Conservation (phyloP, 2,888 invertebrate genomes). For the Meiosimyza platycephala region DNA sequence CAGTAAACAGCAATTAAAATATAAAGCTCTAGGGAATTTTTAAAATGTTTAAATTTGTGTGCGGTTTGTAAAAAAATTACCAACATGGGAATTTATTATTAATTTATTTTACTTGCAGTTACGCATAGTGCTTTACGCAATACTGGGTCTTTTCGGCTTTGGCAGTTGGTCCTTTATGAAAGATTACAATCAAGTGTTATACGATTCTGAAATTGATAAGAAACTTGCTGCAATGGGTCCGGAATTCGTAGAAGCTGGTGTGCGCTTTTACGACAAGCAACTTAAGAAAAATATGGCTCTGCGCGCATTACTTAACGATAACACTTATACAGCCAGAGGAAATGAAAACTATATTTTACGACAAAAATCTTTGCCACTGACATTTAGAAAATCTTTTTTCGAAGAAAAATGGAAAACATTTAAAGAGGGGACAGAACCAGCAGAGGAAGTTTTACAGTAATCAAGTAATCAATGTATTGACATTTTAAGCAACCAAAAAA, state of each 20-base stretch:
- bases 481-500: too few species aligned
- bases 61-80: too few species aligned
- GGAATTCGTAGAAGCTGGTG: constrained; percentile 77
- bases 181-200: constrained; percentile 74
- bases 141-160: constrained; percentile 71
- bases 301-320: constrained; percentile 75
- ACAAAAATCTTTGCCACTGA: constrained; percentile 74
- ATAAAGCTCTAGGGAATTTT: too few species aligned
- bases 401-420: constrained; percentile 69
- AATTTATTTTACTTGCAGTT: constrained; percentile 48
- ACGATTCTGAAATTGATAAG: constrained; percentile 75
- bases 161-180: constrained; percentile 75
- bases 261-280: constrained; percentile 80
- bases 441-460: not conserved
- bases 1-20: too few species aligned
- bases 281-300: constrained; percentile 80
- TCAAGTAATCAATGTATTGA: too few species aligned
- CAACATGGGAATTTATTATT: too few species aligned
- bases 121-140: constrained; percentile 69
- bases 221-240: constrained; percentile 71
- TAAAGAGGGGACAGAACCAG: not conserved
- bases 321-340: constrained; percentile 74
- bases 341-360: constrained; percentile 77
- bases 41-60: too few species aligned
- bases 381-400: constrained; percentile 76